Conservation (phyloP, 2,797 vertebrate species). For the Myiotriccus ornatus region DNA sequence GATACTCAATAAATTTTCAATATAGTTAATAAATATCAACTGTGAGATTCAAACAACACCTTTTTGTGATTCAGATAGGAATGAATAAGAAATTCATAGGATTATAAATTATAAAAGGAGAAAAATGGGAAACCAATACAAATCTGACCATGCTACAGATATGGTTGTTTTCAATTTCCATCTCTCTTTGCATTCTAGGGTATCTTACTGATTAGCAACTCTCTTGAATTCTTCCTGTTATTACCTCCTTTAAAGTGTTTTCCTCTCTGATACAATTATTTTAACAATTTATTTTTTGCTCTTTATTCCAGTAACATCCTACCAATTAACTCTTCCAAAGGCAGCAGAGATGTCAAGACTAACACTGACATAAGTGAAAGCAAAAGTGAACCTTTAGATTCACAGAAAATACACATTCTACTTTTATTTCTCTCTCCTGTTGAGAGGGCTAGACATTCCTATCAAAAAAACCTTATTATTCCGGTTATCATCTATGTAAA, state of each 20-base stretch:
- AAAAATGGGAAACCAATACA: background rate
- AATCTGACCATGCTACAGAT: background rate
- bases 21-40: background rate
- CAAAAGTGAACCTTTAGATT: background rate
- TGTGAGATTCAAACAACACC: background rate
- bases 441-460: background rate
- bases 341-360: background rate
- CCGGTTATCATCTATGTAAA: background rate
- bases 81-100: background rate
- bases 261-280: background rate
- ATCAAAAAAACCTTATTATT: background rate
- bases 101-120: background rate
- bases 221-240: background rate
- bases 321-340: background rate
- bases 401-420: background rate
- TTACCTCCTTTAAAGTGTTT: background rate
- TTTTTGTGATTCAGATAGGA: background rate
- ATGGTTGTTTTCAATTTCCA: background rate
- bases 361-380: background rate
- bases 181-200: background rate
- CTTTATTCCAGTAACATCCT: background rate
- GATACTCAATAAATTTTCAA: background rate
- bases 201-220: background rate
- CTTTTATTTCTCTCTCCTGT: background rate
- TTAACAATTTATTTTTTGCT: background rate